Percentiles rank a stretch among this genome's conserved stretches.
Conservation (phyloP, 2,113 vertebrate species). For the Apeltes quadracus region DNA sequence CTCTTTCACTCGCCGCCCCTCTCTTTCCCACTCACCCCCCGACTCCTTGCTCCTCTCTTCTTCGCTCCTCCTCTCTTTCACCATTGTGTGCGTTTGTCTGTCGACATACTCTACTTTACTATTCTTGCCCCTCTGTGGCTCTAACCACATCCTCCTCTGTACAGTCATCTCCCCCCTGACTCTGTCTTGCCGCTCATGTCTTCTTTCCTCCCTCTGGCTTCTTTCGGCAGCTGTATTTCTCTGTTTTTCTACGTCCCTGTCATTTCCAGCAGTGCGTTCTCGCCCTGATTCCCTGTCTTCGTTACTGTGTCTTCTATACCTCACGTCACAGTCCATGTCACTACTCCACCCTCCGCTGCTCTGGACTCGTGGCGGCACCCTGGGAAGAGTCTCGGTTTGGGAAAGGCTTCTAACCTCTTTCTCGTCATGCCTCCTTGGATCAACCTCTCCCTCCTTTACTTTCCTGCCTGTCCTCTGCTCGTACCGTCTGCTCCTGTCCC, state of each 20-base stretch:
- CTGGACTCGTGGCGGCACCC: conserved; percentile 42
- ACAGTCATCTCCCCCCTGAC: conserved; percentile 34
- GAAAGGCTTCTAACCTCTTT: conserved; percentile 31
- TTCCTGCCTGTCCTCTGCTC: conserved; percentile 33
- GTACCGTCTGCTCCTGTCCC: conserved; percentile 21
- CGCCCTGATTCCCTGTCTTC: conserved; percentile 42
- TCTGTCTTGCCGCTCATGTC: conserved; percentile 35
- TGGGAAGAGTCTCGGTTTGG: conserved; percentile 8
- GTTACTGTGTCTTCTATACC: conserved; percentile 9
- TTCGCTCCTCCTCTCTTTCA: conserved; percentile 22
- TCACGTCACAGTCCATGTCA: conserved; percentile 54
- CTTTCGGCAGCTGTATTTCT: conserved; percentile 26
- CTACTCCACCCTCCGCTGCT: conserved; percentile 66
- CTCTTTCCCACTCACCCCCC: conserved; percentile 23
- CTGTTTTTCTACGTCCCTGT: conserved; percentile 27
- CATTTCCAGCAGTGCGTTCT: conserved; percentile 28
- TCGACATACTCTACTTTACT: conserved; percentile 51
- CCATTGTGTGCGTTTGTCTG: conserved; percentile 30
- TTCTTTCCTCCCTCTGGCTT: conserved; percentile 11
- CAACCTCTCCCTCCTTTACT: conserved; percentile 32
- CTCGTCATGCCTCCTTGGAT: conserved; percentile 23
- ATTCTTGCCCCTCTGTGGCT: conserved; percentile 65
- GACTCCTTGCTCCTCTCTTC: conserved; percentile 26
- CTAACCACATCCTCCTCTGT: conserved; percentile 77
- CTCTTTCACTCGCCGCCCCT: conserved; percentile 29